Evolutionary conservation across 2,113 vertebrate species (phyloP).

Genomic region (Urocitellus parryii): DNA sequence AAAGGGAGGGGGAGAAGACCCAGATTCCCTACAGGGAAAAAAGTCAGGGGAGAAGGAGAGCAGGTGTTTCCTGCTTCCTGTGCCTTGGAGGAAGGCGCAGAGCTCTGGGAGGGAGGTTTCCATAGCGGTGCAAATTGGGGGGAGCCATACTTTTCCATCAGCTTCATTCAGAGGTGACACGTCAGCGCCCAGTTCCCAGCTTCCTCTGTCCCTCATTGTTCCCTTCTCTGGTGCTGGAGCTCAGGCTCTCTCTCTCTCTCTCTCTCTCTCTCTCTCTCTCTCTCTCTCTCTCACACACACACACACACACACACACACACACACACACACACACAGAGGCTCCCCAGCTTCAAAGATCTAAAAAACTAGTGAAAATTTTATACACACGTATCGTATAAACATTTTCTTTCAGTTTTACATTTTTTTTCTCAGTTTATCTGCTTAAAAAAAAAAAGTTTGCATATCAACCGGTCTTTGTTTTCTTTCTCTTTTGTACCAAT

Average conservation of each 20-base stretch:
- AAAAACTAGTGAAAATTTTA: not conserved
- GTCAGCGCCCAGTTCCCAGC: not conserved
- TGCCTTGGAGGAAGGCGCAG: too few species aligned
- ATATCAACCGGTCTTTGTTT: not conserved
- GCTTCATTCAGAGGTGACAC: conserved; percentile 7
- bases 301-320: too few species aligned
- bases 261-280: not conserved
- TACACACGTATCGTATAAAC: not conserved
- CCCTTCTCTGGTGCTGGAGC: too few species aligned
- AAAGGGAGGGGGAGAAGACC: too few species aligned
- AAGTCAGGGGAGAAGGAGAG: too few species aligned
- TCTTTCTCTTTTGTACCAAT: not conserved
- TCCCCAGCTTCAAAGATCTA: not conserved
- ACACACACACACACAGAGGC: not conserved
- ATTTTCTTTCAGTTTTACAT: not conserved
- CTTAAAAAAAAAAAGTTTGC: not conserved
- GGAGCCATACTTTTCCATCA: not conserved
- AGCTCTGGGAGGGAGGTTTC: too few species aligned
- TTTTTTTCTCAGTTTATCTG: not conserved
- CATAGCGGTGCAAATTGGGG: too few species aligned
- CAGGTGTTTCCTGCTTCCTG: too few species aligned
- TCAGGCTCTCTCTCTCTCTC: not conserved
- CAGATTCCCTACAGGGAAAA: too few species aligned
- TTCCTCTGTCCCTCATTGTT: not conserved
- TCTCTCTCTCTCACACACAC: not conserved